Evolutionary conservation across 2,888 invertebrate genomes (phyloP).

Genomic region (Drosophila cyrtoloma): DNA sequence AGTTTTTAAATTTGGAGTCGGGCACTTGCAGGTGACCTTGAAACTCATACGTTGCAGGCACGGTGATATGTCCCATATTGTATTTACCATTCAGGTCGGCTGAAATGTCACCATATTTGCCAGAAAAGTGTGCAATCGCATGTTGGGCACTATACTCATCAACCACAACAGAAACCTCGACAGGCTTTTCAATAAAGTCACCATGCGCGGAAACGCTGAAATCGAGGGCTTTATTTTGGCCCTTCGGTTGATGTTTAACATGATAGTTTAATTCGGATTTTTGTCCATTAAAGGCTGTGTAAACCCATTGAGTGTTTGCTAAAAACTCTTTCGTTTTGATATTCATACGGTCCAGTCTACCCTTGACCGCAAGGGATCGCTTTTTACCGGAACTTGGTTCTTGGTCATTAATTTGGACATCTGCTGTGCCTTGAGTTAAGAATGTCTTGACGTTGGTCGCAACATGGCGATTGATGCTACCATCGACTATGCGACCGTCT

Average conservation of each 20-base stretch:
- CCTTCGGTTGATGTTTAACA: slow-evolving; percentile 84
- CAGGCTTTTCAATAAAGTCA: slow-evolving; percentile 78
- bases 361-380: slow-evolving; percentile 84
- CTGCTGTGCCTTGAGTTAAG: slow-evolving; percentile 85
- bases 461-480: slow-evolving; percentile 83
- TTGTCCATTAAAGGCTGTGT: slow-evolving; percentile 86
- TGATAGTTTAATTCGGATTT: slow-evolving; percentile 84
- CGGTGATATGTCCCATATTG: slow-evolving; percentile 82
- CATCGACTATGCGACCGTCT: slow-evolving; percentile 83
- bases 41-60: slow-evolving; percentile 86
- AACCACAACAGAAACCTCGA: slow-evolving; percentile 76
- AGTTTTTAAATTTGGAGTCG: slow-evolving; percentile 86
- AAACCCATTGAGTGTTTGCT: slow-evolving; percentile 83
- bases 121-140: slow-evolving; percentile 85
- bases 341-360: slow-evolving; percentile 85
- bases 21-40: slow-evolving; percentile 86
- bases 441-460: slow-evolving; percentile 85
- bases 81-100: slow-evolving; percentile 85
- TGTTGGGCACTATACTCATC: slow-evolving; percentile 75
- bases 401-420: slow-evolving; percentile 86
- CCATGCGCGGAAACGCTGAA: slow-evolving; percentile 71
- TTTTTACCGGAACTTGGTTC: slow-evolving; percentile 62
- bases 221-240: slow-evolving; percentile 74
- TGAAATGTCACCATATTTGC: slow-evolving; percentile 85
- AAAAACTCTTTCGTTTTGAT: slow-evolving; percentile 85